phyloP scores from a whole-genome alignment of 2,113 vertebrate species.

The Mustela nigripes region DNA sequence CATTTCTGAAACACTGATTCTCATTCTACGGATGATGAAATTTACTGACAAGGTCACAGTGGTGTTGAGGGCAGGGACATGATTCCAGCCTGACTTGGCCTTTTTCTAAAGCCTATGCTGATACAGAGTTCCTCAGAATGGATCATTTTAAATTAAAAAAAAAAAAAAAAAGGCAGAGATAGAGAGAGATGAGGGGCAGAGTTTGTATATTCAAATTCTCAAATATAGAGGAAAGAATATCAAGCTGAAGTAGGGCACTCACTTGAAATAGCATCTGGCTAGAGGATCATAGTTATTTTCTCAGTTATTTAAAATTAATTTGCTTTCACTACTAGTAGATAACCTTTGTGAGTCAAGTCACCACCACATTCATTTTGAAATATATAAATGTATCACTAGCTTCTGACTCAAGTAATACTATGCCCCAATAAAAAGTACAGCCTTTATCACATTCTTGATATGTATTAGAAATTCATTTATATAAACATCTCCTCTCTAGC shows the following conservation, averaged over 20 bases:
- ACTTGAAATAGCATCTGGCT: conserved; percentile 48
- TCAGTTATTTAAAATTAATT: conserved; percentile 59
- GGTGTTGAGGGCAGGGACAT: neutral
- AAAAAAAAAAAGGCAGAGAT: neutral
- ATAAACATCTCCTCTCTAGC: neutral
- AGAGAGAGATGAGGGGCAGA: neutral
- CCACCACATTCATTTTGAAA: conserved; percentile 44
- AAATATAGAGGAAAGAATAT: conserved; percentile 10
- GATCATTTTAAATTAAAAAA: neutral
- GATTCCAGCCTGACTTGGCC: neutral
- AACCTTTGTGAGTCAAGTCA: conserved; percentile 41
- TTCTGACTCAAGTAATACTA: conserved; percentile 15
- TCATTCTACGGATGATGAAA: neutral
- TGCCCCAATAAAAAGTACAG: neutral
- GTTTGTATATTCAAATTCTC: conserved; percentile 34
- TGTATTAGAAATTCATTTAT: neutral
- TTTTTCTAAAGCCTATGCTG: neutral
- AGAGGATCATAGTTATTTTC: conserved; percentile 21
- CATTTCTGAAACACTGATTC: neutral
- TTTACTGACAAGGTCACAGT: neutral
- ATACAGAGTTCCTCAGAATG: neutral
- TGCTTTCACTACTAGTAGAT: conserved; percentile 41
- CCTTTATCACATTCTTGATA: neutral
- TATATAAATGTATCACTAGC: conserved; percentile 8
- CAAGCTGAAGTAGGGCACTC: conserved; percentile 39